phyloP scores from a whole-genome alignment of 2,797 vertebrate genomes.

The Hozukius guyotensis region DNA sequence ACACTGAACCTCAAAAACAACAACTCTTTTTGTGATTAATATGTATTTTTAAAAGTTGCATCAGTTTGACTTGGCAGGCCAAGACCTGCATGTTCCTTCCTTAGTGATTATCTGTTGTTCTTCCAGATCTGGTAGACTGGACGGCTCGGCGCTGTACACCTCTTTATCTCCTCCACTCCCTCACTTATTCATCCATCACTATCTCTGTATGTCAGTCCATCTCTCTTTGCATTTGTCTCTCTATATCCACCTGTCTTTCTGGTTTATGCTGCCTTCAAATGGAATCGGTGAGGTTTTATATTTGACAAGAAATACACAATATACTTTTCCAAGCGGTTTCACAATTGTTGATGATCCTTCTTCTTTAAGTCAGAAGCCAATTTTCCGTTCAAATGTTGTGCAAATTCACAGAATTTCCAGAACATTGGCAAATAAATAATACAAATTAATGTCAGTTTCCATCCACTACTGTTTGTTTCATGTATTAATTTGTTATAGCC shows the following conservation, averaged over 20 bases:
- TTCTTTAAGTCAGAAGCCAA: background rate
- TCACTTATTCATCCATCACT: conserved; percentile 8
- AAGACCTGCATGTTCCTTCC: background rate
- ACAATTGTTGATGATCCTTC: background rate
- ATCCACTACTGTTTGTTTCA: background rate
- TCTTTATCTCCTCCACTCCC: conserved; percentile 33
- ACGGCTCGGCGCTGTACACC: background rate
- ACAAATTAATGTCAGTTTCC: background rate
- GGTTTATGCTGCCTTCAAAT: background rate
- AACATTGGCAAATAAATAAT: background rate
- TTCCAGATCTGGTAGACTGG: conserved; percentile 6
- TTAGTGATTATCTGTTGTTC: conserved; percentile 2
- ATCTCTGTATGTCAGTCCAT: background rate
- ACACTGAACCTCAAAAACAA: background rate
- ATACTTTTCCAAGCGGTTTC: background rate
- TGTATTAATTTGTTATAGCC: too few species aligned
- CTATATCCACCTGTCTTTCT: background rate
- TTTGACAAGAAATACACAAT: background rate
- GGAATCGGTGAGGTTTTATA: background rate
- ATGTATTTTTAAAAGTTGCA: background rate
- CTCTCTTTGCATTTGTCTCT: background rate
- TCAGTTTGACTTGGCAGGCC: background rate
- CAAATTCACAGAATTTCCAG: too few species aligned
- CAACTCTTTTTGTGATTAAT: background rate
- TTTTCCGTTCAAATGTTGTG: background rate